Conservation (phyloP, 1,140 invertebrate genomes). For the Belonocnema kinseyi region DNA sequence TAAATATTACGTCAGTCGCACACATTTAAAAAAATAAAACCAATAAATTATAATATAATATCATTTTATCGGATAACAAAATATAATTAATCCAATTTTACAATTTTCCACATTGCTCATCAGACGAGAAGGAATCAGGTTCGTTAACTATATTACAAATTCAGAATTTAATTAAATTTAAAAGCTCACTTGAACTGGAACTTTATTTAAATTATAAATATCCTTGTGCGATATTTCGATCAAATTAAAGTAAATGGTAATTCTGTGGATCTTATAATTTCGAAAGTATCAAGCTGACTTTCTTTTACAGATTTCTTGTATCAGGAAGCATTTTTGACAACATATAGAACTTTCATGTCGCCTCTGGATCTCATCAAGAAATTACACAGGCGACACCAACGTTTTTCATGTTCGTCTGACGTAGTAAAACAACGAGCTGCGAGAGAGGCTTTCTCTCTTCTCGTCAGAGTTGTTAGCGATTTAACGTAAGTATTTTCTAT, state of each 20-base stretch:
- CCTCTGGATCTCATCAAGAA: slow-evolving; percentile 92
- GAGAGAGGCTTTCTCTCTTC: slow-evolving; percentile 90
- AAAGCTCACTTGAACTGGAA: too few species aligned
- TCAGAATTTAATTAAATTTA: slow-evolving; percentile 6
- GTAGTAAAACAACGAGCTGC: slow-evolving; percentile 86
- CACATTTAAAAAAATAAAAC: not conserved
- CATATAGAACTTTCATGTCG: slow-evolving; percentile 95
- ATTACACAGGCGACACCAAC: slow-evolving; percentile 89
- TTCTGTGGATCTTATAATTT: not conserved
- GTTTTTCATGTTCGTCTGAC: slow-evolving; percentile 86
- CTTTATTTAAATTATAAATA: too few species aligned
- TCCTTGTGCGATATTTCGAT: slow-evolving; percentile 36
- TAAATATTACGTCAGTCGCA: not conserved
- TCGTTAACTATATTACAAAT: slow-evolving; percentile 50
- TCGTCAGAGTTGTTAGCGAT: slow-evolving; percentile 94
- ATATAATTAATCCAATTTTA: slow-evolving; percentile 31
- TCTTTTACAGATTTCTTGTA: slow-evolving; percentile 88
- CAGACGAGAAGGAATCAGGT: slow-evolving; percentile 78
- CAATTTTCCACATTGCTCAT: slow-evolving; percentile 40
- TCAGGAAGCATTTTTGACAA: slow-evolving; percentile 97
- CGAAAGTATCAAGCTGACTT: not conserved
- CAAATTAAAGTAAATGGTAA: slow-evolving; percentile 32
- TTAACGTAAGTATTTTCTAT: slow-evolving; percentile 84
- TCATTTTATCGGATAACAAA: slow-evolving; percentile 4
- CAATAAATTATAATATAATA: slow-evolving; percentile 44